Percentiles rank a stretch among this genome's conserved stretches.
Conservation (phyloP, 2,113 vertebrate genomes). For the Lophochroa leadbeateri region DNA sequence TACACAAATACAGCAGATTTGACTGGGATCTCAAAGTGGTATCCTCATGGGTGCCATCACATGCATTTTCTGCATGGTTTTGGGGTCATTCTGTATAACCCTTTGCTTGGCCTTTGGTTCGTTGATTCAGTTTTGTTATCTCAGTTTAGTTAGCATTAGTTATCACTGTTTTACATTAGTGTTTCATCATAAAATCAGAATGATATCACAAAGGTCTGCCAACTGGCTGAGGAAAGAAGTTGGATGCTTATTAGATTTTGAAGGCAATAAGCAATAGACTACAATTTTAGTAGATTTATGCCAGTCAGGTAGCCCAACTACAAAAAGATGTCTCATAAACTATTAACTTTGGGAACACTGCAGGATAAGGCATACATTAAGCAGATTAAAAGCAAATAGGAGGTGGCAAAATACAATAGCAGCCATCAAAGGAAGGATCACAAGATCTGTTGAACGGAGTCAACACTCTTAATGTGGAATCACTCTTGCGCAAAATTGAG, state of each 20-base stretch:
- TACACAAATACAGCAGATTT: not conserved
- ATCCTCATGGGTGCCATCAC: not conserved
- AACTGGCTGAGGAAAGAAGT: not conserved
- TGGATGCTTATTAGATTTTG: not conserved
- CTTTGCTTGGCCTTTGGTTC: not conserved
- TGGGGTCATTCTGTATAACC: not conserved
- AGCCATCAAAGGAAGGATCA: slow-evolving; percentile 31
- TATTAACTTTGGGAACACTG: slow-evolving; percentile 35
- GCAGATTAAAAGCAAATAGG: slow-evolving; percentile 52
- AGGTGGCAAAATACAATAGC: slow-evolving; percentile 36
- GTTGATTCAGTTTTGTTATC: not conserved
- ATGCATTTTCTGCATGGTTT: not conserved
- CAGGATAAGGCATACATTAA: slow-evolving; percentile 50
- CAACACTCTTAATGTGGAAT: slow-evolving; percentile 19
- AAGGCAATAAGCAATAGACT: not conserved
- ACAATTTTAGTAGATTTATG: slow-evolving; percentile 49
- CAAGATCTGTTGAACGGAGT: slow-evolving; percentile 40
- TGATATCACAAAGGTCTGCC: not conserved
- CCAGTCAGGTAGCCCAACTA: slow-evolving; percentile 45
- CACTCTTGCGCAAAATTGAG: slow-evolving; percentile 13
- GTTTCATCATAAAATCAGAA: not conserved
- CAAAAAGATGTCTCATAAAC: slow-evolving; percentile 7
- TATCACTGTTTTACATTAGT: not conserved
- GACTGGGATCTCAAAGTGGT: not conserved
- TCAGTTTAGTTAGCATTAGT: not conserved